These are phyloP conservation scores for Neocloeon triangulifer DNA, from an alignment of 1,140 invertebrate genomes.

Conservation along the genomic window DNA sequence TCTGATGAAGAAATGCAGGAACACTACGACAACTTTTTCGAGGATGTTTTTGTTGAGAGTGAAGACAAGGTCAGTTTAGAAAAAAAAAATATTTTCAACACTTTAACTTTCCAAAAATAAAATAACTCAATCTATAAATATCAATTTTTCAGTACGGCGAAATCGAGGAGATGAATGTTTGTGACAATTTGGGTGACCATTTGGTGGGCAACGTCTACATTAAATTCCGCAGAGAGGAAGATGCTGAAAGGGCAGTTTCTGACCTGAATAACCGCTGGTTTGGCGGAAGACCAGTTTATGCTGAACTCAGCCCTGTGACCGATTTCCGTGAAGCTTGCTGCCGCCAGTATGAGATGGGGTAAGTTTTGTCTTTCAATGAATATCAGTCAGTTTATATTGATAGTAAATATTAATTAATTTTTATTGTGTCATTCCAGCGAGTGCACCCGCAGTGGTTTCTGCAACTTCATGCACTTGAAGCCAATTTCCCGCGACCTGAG, in stretches of 20 bases:
- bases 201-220: slow-evolving; percentile 96
- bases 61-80: slow-evolving; percentile 55
- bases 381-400: no score
- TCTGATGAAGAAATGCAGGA: slow-evolving; percentile 96
- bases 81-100: slow-evolving; percentile 3
- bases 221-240: slow-evolving; percentile 90
- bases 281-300: slow-evolving; percentile 92
- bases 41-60: slow-evolving; percentile 96
- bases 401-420: not conserved
- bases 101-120: slow-evolving; percentile 1
- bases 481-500: slow-evolving; percentile 85
- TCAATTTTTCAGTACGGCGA: slow-evolving; percentile 59
- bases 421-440: slow-evolving; percentile 31
- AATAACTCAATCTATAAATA: not conserved
- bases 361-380: slow-evolving; percentile 10
- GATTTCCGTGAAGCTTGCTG: slow-evolving; percentile 98
- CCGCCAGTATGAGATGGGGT: slow-evolving; percentile 97
- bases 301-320: slow-evolving; percentile 93
- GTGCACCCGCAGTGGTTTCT: slow-evolving; percentile 94
- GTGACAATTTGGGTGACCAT: slow-evolving; percentile 96
- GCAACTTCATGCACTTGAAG: slow-evolving; percentile 99
- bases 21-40: slow-evolving; percentile 99
- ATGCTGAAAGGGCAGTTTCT: slow-evolving; percentile 89
- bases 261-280: slow-evolving; percentile 99
- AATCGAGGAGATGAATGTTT: slow-evolving; percentile 99